Conservation (phyloP, 2,113 vertebrate species). For the Apus apus region DNA sequence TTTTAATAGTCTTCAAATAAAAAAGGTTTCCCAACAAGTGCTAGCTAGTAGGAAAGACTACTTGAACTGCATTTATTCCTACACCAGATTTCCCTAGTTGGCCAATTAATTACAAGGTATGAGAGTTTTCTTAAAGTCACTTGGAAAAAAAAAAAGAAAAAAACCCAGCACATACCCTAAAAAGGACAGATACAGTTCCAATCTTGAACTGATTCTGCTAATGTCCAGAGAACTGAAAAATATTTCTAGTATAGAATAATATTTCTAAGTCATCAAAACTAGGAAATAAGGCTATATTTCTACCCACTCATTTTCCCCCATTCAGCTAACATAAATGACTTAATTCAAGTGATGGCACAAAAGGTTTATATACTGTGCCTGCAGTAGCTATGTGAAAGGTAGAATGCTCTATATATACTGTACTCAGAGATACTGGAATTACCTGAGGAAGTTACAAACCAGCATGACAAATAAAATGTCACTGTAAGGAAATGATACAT, state of each 20-base stretch:
- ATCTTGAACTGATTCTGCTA: conserved; percentile 28
- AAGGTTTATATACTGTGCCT: neutral
- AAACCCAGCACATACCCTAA: neutral
- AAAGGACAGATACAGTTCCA: conserved; percentile 47
- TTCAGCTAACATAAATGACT: neutral
- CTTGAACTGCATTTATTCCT: conserved; percentile 83
- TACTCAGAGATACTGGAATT: neutral
- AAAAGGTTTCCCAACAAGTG: conserved; percentile 78
- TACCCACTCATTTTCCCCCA: neutral
- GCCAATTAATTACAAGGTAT: conserved; percentile 88
- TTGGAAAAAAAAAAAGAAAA: neutral
- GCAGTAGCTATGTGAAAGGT: neutral
- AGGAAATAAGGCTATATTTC: neutral
- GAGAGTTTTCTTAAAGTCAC: conserved; percentile 71
- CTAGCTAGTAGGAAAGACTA: conserved; percentile 74
- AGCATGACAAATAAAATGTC: neutral
- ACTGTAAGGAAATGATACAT: neutral
- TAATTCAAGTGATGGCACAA: neutral
- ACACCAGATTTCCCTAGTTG: conserved; percentile 88
- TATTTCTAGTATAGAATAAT: neutral
- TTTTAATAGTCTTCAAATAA: conserved; percentile 76
- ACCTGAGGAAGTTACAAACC: neutral
- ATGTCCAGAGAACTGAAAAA: conserved; percentile 1
- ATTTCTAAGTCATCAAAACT: neutral
- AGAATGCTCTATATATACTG: neutral